Conservation (phyloP, 2,888 invertebrate species). For the Agonopterix heracliana region DNA sequence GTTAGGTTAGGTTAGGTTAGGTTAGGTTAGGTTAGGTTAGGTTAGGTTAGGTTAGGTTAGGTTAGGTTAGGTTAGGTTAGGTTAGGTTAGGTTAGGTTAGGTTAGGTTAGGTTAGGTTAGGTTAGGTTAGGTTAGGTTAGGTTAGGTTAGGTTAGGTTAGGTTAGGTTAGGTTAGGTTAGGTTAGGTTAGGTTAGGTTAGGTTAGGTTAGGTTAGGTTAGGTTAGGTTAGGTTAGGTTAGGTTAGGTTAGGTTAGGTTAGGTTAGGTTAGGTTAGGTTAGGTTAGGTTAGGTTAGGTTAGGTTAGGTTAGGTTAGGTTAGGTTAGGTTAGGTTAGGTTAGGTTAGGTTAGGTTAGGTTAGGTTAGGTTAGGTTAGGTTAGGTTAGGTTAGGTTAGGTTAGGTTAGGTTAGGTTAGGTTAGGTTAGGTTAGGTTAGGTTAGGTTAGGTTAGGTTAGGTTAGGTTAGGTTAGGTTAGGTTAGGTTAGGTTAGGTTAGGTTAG, state of each 20-base stretch:
- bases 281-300: slow-evolving; percentile 8
- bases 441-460: slow-evolving; percentile 14
- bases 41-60: no score
- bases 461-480: slow-evolving; percentile 9
- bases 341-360: slow-evolving; percentile 10
- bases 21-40: no score
- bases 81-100: slow-evolving; percentile 13
- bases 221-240: slow-evolving; percentile 14
- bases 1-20: neutral
- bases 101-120: slow-evolving; percentile 12
- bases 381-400: slow-evolving; percentile 6
- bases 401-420: slow-evolving; percentile 10
- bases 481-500: slow-evolving; percentile 13
- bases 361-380: slow-evolving; percentile 8
- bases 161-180: no score
- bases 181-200: no score
- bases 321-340: slow-evolving; percentile 14
- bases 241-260: slow-evolving; percentile 10
- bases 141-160: neutral
- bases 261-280: slow-evolving; percentile 7
- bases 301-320: slow-evolving; percentile 11
- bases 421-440: slow-evolving; percentile 13
- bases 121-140: slow-evolving; percentile 6
- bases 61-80: slow-evolving; percentile 8
- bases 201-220: slow-evolving; percentile 7